Conservation (phyloP, 1,140 invertebrate species). For the Drosophila bocqueti region DNA sequence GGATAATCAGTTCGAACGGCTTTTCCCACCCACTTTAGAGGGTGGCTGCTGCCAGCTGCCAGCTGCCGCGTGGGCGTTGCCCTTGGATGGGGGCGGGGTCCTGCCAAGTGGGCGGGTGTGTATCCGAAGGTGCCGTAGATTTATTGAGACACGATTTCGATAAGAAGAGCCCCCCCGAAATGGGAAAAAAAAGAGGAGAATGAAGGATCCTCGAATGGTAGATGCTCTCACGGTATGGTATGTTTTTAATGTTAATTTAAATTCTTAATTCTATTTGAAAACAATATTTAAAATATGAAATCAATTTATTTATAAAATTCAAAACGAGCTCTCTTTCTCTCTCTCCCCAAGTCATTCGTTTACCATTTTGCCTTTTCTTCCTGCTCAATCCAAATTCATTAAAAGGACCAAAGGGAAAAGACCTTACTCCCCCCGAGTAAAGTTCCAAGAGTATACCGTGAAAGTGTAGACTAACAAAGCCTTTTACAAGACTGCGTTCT, state of each 20-base stretch:
- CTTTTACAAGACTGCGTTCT: slow-evolving; percentile 47
- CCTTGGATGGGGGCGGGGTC: slow-evolving; percentile 1
- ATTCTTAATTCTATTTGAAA: neutral
- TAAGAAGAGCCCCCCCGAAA: slow-evolving; percentile 54
- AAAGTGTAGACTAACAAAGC: slow-evolving; percentile 49
- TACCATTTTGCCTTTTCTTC: neutral
- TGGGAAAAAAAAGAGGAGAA: slow-evolving; percentile 4
- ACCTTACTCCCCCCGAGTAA: slow-evolving; percentile 4
- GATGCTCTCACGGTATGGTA: slow-evolving; percentile 17
- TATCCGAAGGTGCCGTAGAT: slow-evolving; percentile 65
- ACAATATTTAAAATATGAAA: neutral
- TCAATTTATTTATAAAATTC: neutral
- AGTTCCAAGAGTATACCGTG: slow-evolving; percentile 23
- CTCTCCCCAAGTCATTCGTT: neutral
- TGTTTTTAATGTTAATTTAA: neutral
- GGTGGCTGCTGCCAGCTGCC: slow-evolving; percentile 31
- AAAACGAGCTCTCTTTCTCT: neutral
- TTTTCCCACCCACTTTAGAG: slow-evolving; percentile 23
- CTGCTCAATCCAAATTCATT: slow-evolving; percentile 16
- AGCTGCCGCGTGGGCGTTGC: slow-evolving; percentile 25
- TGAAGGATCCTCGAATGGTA: neutral
- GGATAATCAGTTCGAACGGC: slow-evolving; percentile 75
- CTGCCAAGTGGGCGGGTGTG: slow-evolving; percentile 40
- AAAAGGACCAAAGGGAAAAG: slow-evolving; percentile 11
- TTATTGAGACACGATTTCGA: slow-evolving; percentile 81